Evolutionary conservation across 1,140 invertebrate species (phyloP).

Genomic region (Brachionus sp.): DNA sequence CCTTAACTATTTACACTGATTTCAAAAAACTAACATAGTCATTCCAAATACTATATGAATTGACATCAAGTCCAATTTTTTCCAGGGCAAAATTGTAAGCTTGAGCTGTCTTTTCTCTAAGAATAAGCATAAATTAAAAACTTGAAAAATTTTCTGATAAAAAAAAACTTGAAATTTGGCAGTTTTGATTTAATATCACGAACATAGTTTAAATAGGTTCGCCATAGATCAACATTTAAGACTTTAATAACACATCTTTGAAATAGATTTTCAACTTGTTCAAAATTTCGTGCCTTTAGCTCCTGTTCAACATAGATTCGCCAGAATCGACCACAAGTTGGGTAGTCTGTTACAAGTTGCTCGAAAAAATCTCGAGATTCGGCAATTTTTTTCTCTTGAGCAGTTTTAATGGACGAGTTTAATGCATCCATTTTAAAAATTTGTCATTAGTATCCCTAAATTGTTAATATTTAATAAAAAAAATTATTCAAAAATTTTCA

Average conservation of each 20-base stretch:
- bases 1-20: slow-evolving; percentile 67
- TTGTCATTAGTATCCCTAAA: not conserved
- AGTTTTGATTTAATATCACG: slow-evolving; percentile 87
- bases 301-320: slow-evolving; percentile 99
- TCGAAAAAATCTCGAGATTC: slow-evolving; percentile 89
- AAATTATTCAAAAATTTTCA: not conserved
- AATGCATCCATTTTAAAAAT: slow-evolving; percentile 24
- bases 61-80: slow-evolving; percentile 96
- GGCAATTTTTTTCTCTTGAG: slow-evolving; percentile 71
- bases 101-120: slow-evolving; percentile 97
- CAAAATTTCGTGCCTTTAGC: slow-evolving; percentile 51
- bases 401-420: slow-evolving; percentile 37
- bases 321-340: slow-evolving; percentile 94
- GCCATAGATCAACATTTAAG: slow-evolving; percentile 97
- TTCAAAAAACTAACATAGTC: slow-evolving; percentile 98
- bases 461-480: not conserved
- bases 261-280: slow-evolving; percentile 66
- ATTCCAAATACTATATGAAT: slow-evolving; percentile 91
- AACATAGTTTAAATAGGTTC: slow-evolving; percentile 92
- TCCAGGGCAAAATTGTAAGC: slow-evolving; percentile 98
- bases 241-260: slow-evolving; percentile 96
- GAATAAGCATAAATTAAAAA: not conserved
- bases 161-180: slow-evolving; percentile 62
- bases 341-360: slow-evolving; percentile 84
- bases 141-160: not conserved